Percentiles rank a stretch among this genome's conserved stretches.
These are phyloP conservation scores for Sceliomorpha sp. DNA, from an alignment of 2,888 invertebrate species.

Conservation along the genomic window DNA sequence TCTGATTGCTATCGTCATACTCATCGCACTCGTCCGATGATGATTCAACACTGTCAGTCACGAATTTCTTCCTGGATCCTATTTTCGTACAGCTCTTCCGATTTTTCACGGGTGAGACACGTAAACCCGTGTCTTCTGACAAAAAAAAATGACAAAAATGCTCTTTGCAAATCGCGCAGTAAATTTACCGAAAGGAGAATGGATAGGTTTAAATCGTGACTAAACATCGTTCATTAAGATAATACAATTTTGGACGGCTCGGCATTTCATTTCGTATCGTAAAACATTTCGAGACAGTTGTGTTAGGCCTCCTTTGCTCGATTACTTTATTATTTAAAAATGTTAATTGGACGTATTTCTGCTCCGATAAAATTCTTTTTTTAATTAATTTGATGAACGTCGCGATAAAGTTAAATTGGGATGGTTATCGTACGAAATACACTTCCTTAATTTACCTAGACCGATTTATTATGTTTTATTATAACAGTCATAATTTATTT, in stretches of 20 bases:
- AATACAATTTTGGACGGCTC: constrained; percentile 2
- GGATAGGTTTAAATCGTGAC: constrained; percentile 9
- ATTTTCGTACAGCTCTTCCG: not conserved
- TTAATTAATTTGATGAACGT: no score
- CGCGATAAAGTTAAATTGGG: no score
- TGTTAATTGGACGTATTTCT: no score
- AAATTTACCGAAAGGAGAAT: constrained; percentile 8
- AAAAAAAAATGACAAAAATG: no score
- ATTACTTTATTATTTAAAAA: constrained; percentile 9
- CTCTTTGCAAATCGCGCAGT: no score
- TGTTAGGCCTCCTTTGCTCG: constrained; percentile 3
- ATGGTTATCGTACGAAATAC: no score
- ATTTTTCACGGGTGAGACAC: no score
- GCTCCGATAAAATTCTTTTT: no score
- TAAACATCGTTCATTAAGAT: constrained; percentile 21
- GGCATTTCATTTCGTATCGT: constrained; percentile 4
- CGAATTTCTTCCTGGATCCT: constrained; percentile 8
- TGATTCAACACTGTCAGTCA: constrained; percentile 31
- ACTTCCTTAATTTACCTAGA: no score
- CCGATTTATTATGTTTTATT: no score
- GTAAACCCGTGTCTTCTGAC: no score
- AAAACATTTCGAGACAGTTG: constrained; percentile 1
- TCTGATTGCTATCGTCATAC: constrained; percentile 16
- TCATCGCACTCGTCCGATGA: constrained; percentile 18
- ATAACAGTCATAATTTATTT: no score